A percentile compares a stretch with the other conserved stretches of the same genome.
Conservation (phyloP, 2,888 invertebrate species). For the Microplitis manilae region DNA sequence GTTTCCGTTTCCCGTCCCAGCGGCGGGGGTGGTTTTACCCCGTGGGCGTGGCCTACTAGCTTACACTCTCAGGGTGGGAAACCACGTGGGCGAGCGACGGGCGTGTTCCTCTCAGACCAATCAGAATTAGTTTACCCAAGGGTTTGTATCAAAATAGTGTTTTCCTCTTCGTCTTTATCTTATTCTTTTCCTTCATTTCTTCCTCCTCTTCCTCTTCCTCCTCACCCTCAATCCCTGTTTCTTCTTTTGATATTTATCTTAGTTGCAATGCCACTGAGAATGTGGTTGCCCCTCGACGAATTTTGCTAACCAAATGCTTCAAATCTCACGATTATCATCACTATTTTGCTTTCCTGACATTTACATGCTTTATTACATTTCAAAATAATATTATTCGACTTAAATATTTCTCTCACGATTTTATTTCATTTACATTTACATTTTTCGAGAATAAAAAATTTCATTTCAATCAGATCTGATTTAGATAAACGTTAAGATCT, state of each 20-base stretch:
- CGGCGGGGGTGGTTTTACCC: conserved; percentile 55
- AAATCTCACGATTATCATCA: conserved; percentile 39
- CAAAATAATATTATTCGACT: not conserved
- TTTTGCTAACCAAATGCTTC: conserved; percentile 38
- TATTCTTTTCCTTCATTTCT: not conserved
- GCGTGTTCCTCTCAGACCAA: conserved; percentile 59
- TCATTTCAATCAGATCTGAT: too few species aligned
- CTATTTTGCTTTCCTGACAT: conserved; percentile 27
- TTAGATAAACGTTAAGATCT: too few species aligned
- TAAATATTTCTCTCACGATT: not conserved
- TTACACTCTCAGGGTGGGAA: conserved; percentile 40
- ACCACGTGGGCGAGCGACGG: conserved; percentile 52
- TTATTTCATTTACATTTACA: too few species aligned
- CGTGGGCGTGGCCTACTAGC: conserved; percentile 46
- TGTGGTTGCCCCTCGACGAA: conserved; percentile 37
- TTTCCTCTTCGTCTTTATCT: conserved; percentile 18
- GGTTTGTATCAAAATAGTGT: conserved; percentile 22
- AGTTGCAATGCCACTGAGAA: conserved; percentile 24
- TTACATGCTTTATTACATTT: conserved; percentile 34
- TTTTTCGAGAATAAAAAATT: too few species aligned
- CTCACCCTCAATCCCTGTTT: not conserved
- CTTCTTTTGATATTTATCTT: conserved; percentile 13
- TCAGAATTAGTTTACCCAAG: conserved; percentile 35
- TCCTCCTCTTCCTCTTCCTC: too few species aligned
- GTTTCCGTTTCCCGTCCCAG: conserved; percentile 58